Evolutionary conservation across 1,140 invertebrate species (phyloP), one percentile per base, ranked within the genome.

Genomic region (Frieseomelitta varia): DNA sequence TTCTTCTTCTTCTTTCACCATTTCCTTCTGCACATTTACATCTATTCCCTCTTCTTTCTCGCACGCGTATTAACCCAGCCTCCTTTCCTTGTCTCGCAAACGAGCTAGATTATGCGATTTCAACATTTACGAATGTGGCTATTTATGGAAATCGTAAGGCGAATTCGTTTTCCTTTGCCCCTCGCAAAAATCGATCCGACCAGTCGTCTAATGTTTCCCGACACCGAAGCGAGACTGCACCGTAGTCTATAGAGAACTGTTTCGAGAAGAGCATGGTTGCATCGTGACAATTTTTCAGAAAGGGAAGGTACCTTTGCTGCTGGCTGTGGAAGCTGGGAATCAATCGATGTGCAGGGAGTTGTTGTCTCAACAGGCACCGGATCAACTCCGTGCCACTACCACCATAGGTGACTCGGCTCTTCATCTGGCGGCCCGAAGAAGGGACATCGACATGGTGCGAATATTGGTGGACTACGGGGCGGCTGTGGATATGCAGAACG

Each of bases 401-500:
- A 96, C 96, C 65, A 96, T 96, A 90, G 97, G 97, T 19, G 99
- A 99, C 93, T 98, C 98, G 15, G 98, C 98, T 56, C 95, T 99
- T 30, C 99, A 99, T 95, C 95, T 99, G 71, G 98, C 98, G 19
- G 98, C 98, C 30, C 95, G 98, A 91, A 96, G 97, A 89, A 96
- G 97, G 90, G 98, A 99, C 93, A 96, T 99, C 72, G 99, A 99
- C 82, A 97, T 99, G 96, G 97, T 98, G 27, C 96, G 98, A 77
- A 97, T 99, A 87, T 95, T 99, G 76, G 97, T 99, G 1, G 99
- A 99, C 91, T 97, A 98, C 90, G 98, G 98, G n/a, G 97, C 98
- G 24, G 96, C 96, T 74, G 97, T 99, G 65, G 98, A 99, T 92
- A 96, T 97, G 82, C 97, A 98, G 93, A 99, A 99, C 94, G 97